phyloP scores from a whole-genome alignment of 2,797 vertebrate species.

The Chrysocyon brachyurus region DNA sequence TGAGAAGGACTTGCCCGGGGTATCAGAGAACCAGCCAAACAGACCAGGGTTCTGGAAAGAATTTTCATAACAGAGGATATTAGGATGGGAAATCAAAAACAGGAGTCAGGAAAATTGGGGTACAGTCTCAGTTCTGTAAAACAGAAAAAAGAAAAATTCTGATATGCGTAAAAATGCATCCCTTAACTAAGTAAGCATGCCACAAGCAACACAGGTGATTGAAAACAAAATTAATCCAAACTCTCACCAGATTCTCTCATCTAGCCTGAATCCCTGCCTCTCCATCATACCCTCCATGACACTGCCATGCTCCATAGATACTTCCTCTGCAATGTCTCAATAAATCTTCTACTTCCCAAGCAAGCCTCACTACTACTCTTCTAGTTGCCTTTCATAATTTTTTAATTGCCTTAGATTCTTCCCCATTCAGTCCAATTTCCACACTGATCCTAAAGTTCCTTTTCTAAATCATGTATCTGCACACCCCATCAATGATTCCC shows the following conservation, averaged over 20 bases:
- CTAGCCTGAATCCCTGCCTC: neutral
- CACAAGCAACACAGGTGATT: neutral
- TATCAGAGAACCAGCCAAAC: neutral
- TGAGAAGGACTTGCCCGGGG: neutral
- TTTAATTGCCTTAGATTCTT: neutral
- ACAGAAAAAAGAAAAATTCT: constrained; percentile 16
- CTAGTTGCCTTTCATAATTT: neutral
- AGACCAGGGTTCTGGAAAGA: neutral
- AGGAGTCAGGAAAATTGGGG: neutral
- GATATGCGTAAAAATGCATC: neutral
- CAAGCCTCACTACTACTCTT: too few species aligned
- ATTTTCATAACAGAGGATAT: constrained; percentile 23
- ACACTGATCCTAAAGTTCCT: neutral
- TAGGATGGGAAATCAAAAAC: neutral
- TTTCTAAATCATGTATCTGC: neutral
- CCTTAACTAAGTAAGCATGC: neutral
- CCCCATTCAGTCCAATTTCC: neutral
- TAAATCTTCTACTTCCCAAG: neutral
- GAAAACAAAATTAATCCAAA: neutral
- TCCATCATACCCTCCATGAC: neutral
- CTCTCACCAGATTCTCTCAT: neutral
- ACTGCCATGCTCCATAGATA: neutral
- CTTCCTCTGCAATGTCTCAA: neutral
- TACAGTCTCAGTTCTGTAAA: neutral
- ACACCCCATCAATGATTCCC: neutral